Evolutionary conservation across 1,140 invertebrate genomes (phyloP), one percentile per base, ranked within the genome.

Genomic region (Oryzaephilus surinamensis): DNA sequence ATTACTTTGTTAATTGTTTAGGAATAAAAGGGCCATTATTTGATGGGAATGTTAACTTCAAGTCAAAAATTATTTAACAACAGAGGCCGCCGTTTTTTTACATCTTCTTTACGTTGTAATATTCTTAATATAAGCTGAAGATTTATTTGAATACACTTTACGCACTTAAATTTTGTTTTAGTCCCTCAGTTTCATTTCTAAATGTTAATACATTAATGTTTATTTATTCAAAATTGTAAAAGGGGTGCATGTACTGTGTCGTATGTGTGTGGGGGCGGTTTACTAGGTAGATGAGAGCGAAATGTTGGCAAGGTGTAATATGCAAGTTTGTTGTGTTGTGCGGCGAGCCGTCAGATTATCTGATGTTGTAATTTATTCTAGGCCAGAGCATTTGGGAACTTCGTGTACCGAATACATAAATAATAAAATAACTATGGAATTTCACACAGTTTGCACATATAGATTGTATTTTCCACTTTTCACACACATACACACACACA

Each of bases 381-480:
- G 36, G 30, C 38, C 38, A 39, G 19, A 32, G 29, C 20, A 21
- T 26, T 37, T 18, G n/a, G 13, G 8, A 17, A 19, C 35, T 10
- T 20, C 37, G 38, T 40, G 38, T 40, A 30, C n/a, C 38, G 38
- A 40, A 40, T 40, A 40, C 16, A 40, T 37, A 37, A 37, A 37
- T 37, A 37, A 37, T 37, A 37, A 37, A 37, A 37, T 15, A 37
- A 37, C 23, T 37, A n/a, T 34, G 32, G 20, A 23, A 34, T 34
- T 34, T 34, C 17, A 34, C 17, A 32, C 15, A 17, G 31, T 17
- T n/a, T n/a, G n/a, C n/a, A n/a, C n/a, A n/a, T n/a, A n/a, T n/a
- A n/a, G n/a, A n/a, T n/a, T n/a, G n/a, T n/a, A n/a, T n/a, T n/a
- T n/a, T n/a, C n/a, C n/a, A n/a, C n/a, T n/a, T n/a, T n/a, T n/a